A percentile compares a stretch with the other conserved stretches of the same genome.
Conservation (phyloP, 2,797 vertebrate species). For the Gallinago stenura region DNA sequence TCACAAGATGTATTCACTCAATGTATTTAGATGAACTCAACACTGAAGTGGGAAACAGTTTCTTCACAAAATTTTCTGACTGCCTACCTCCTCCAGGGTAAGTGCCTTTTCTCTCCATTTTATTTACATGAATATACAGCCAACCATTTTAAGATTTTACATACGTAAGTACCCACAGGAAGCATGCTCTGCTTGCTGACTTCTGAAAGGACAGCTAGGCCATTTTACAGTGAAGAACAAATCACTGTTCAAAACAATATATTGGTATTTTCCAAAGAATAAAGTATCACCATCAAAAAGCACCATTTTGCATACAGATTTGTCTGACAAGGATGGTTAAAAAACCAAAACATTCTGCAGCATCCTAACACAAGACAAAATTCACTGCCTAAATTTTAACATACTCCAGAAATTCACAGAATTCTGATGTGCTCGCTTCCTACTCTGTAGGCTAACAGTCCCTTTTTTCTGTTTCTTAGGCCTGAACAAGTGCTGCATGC, state of each 20-base stretch:
- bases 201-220: not conserved
- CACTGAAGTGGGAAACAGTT: not conserved
- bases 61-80: not conserved
- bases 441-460: not conserved
- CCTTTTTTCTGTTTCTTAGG: not conserved
- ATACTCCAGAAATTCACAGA: not conserved
- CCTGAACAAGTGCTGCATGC: not conserved
- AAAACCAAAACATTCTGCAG: not conserved
- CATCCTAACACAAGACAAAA: not conserved
- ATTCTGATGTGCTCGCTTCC: rapidly evolving
- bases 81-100: not conserved
- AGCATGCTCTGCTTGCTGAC: not conserved
- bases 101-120: not conserved
- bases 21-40: not conserved
- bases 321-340: not conserved
- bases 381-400: not conserved
- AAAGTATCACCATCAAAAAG: not conserved
- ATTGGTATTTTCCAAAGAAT: not conserved
- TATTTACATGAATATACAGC: not conserved
- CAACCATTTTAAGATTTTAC: not conserved
- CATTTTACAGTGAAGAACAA: not conserved
- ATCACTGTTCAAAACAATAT: not conserved
- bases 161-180: not conserved
- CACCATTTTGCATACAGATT: not conserved
- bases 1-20: not conserved